Conservation (phyloP, 2,888 invertebrate species). For the Drosophila percnosoma region DNA sequence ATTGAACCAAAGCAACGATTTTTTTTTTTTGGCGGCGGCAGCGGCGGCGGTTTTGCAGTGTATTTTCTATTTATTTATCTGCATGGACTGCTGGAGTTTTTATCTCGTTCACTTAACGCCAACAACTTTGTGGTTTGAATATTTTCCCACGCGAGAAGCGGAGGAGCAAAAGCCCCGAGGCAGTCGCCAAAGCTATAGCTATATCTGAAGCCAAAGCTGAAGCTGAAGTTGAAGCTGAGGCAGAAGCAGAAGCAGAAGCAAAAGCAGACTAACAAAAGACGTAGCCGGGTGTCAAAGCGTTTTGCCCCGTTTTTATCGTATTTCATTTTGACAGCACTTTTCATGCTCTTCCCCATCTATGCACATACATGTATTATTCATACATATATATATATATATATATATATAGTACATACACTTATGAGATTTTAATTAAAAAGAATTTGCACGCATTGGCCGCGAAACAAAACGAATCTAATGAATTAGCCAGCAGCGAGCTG, state of each 20-base stretch:
- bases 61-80: conserved; percentile 22
- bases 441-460: conserved; percentile 55
- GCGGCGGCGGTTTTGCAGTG: background rate
- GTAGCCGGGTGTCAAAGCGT: conserved; percentile 42
- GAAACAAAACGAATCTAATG: conserved; percentile 39
- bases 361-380: background rate
- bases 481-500: conserved; percentile 28
- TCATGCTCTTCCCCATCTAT: conserved; percentile 7
- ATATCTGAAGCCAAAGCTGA: background rate
- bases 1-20: background rate
- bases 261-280: conserved; percentile 41
- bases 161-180: conserved; percentile 15
- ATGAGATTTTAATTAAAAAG: conserved; percentile 43
- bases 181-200: background rate
- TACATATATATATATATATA: background rate
- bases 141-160: conserved; percentile 55
- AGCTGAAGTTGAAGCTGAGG: background rate
- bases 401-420: background rate
- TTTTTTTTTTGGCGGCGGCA: background rate
- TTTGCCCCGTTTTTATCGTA: conserved; percentile 51
- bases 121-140: conserved; percentile 49
- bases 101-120: conserved; percentile 51
- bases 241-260: conserved; percentile 1
- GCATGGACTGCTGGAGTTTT: conserved; percentile 16
- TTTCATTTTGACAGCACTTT: conserved; percentile 49